phyloP scores from a whole-genome alignment of 2,888 invertebrate species.

The Drosophila pseudotakahashii region DNA sequence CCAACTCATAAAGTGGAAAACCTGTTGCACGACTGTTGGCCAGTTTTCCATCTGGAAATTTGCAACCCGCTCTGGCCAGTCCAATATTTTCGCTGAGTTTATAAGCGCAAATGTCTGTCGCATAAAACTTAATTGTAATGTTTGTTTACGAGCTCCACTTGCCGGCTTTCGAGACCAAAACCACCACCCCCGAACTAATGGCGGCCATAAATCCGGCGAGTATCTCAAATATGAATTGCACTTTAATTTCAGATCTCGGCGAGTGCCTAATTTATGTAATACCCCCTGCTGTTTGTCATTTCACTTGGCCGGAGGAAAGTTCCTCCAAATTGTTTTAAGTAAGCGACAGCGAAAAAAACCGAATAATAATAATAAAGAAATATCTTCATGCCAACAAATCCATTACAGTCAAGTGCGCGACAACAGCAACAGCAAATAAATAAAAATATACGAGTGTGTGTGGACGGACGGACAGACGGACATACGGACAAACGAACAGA shows the following conservation, averaged over 20 bases:
- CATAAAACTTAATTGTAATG: conserved; percentile 80
- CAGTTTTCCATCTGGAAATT: conserved; percentile 23
- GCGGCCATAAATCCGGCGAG: conserved; percentile 52
- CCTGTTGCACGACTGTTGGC: conserved; percentile 55
- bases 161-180: conserved; percentile 46
- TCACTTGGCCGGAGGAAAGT: conserved; percentile 51
- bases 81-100: conserved; percentile 73
- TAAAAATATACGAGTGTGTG: conserved; percentile 61
- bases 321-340: conserved; percentile 49
- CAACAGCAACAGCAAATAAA: conserved; percentile 73
- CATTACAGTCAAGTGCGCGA: conserved; percentile 79
- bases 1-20: conserved; percentile 42
- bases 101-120: conserved; percentile 78
- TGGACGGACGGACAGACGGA: not conserved
- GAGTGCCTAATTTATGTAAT: conserved; percentile 82
- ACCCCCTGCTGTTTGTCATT: conserved; percentile 62
- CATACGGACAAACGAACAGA: not conserved
- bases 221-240: conserved; percentile 46
- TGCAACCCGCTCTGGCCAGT: conserved; percentile 30
- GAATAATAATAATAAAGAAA: conserved; percentile 57
- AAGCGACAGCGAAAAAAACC: conserved; percentile 49
- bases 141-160: conserved; percentile 74
- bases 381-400: conserved; percentile 81
- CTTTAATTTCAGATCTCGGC: conserved; percentile 50
- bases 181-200: conserved; percentile 34